Evolutionary conservation across 2,888 invertebrate species (phyloP), one percentile per base, ranked within the genome.

Genomic region (Cerastoderma edule): DNA sequence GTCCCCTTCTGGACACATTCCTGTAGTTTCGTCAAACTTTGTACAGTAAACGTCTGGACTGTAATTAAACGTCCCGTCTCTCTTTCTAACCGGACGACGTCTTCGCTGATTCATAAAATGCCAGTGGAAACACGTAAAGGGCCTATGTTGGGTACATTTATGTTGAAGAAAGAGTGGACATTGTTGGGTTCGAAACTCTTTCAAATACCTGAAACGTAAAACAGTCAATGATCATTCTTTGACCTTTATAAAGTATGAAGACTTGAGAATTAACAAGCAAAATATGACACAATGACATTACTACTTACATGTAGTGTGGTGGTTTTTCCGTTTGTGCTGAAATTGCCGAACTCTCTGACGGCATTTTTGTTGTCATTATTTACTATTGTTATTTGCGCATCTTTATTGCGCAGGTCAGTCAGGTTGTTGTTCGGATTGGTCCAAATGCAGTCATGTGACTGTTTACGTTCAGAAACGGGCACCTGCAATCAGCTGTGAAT

Each of bases 61-160:
- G 94, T 99, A 99, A 94, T 99, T 99, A 94, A 99, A 99, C 82
- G 98, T 97, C 86, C 99, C 99, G 94, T 99, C 99, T 94, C 97
- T 95, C 94, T 97, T 97, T 90, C 98, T 95, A 67, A 99, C 97
- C 90, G 99, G 95, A 92, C 99, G 95, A 93, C 99, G 95, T 92
- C 99, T 95, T 71, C 92, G 82, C 94, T 99, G 99, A 94, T 99
- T 99, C 95, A 98, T 97, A 94, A 99, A 99, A 96, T 99, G 99
- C 99, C 99, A 99, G 94, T 99, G 97, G 95, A 99, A 99, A 95
- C 99, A 99, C 93, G 98, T 98, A 95, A 98, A 99, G 90, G 99
- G 99, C 93, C 98, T 96, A 95, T 99, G 99, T 95, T 99, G 98
- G 94, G 98, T 98, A 95, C 99, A 99, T 95, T 99, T 99, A 95